Percentiles rank a stretch among this genome's conserved stretches.
Evolutionary conservation across 1,140 invertebrate genomes (phyloP).

Genomic region (Neoseiulus cucumeris): DNA sequence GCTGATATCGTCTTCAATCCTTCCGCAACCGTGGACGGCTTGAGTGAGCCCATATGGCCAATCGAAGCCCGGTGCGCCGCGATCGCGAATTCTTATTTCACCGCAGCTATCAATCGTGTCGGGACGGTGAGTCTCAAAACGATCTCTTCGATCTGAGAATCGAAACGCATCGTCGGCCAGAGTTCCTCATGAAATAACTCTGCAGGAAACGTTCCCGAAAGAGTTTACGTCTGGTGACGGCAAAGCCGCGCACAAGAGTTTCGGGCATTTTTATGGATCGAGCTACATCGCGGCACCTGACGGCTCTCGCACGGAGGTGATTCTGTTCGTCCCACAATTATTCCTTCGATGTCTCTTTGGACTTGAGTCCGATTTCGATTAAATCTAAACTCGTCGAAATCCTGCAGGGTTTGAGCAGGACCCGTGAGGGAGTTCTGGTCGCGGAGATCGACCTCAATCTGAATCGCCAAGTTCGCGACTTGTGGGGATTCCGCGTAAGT

Average conservation of each 20-base stretch:
- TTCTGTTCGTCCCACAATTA: constrained; percentile 2
- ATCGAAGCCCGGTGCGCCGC: constrained; percentile 92
- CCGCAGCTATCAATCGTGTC: constrained; percentile 87
- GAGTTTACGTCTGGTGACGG: constrained; percentile 91
- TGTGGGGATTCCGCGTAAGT: constrained; percentile 71
- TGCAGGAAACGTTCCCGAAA: constrained; percentile 57
- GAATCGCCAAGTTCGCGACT: constrained; percentile 81
- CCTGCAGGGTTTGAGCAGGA: constrained; percentile 59
- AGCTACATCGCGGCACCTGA: constrained; percentile 84
- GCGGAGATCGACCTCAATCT: constrained; percentile 81
- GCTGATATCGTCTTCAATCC: constrained; percentile 99
- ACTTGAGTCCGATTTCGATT: no score
- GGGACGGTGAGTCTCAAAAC: constrained; percentile 40
- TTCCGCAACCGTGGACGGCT: constrained; percentile 63
- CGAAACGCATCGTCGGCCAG: no score
- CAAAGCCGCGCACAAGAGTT: constrained; percentile 67
- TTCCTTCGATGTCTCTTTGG: no score
- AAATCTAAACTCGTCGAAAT: constrained; percentile 12
- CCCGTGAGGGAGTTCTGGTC: constrained; percentile 71
- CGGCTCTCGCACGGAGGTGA: constrained; percentile 66
- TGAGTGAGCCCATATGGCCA: constrained; percentile 85
- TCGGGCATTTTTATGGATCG: constrained; percentile 90
- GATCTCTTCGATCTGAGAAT: not conserved
- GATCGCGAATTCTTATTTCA: constrained; percentile 83
- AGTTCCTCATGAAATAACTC: constrained; percentile 15